phyloP scores from a whole-genome alignment of 2,113 vertebrate genomes.

The Tautogolabrus adspersus region DNA sequence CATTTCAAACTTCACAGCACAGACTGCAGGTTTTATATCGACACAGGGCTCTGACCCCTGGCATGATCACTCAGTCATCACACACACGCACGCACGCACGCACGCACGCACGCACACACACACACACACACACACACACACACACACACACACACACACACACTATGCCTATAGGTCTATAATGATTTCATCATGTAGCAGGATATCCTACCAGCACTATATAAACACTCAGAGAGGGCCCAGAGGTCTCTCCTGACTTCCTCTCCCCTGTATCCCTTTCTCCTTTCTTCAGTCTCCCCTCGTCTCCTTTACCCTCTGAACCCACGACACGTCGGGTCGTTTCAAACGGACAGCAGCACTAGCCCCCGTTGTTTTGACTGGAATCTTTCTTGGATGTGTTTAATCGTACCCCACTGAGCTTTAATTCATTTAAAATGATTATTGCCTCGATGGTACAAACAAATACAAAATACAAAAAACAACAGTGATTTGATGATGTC shows the following conservation, averaged over 20 bases:
- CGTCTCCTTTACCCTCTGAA: conserved; percentile 35
- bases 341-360: conserved; percentile 15
- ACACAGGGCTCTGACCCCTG: conserved; percentile 44
- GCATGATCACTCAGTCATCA: conserved; percentile 16
- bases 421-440: too few species aligned
- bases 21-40: conserved; percentile 2
- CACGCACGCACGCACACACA: conserved; percentile 6
- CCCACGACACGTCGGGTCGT: conserved; percentile 3
- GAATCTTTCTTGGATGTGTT: too few species aligned
- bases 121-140: conserved; percentile 19
- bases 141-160: neutral
- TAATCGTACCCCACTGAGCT: too few species aligned
- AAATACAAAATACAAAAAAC: too few species aligned
- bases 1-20: neutral
- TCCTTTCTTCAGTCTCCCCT: conserved; percentile 3
- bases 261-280: conserved; percentile 12
- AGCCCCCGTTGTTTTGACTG: neutral
- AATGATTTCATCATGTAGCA: conserved; percentile 71
- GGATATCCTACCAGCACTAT: conserved; percentile 71
- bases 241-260: conserved; percentile 52
- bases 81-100: conserved; percentile 13
- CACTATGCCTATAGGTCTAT: conserved; percentile 20
- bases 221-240: conserved; percentile 62
- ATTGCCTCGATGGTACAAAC: too few species aligned
- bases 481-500: too few species aligned